Percentiles rank a stretch among this genome's conserved stretches.
Evolutionary conservation across 2,888 invertebrate species (phyloP).

Genomic region (Pachliopta kotzebuea): DNA sequence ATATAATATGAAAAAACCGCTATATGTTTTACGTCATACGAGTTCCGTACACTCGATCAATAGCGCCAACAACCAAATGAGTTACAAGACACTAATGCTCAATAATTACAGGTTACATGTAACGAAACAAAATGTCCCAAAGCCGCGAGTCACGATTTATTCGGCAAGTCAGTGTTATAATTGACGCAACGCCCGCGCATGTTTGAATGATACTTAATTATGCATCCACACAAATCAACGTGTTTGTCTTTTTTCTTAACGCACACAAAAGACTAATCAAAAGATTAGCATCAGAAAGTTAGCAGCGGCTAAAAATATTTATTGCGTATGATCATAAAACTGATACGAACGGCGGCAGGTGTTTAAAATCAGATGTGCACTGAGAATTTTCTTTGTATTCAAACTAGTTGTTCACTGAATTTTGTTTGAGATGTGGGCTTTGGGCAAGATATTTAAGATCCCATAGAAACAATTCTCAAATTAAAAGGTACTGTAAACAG

Average conservation of each 20-base stretch:
- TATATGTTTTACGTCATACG: neutral
- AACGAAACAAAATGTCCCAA: conserved; percentile 25
- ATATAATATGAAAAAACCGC: neutral
- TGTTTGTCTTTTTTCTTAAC: conserved; percentile 27
- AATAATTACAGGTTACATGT: conserved; percentile 19
- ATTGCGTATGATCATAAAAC: conserved; percentile 12
- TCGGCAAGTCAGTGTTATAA: conserved; percentile 25
- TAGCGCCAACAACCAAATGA: conserved; percentile 2
- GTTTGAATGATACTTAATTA: conserved; percentile 30
- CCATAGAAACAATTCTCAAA: too few relatives aligned
- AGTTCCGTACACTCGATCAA: neutral
- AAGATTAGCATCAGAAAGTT: conserved; percentile 29
- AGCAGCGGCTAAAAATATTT: conserved; percentile 8
- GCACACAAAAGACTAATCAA: conserved; percentile 36
- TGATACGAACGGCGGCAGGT: conserved; percentile 14
- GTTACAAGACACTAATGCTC: conserved; percentile 21
- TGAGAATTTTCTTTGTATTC: conserved; percentile 1
- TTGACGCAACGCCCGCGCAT: conserved; percentile 15
- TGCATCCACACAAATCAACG: conserved; percentile 26
- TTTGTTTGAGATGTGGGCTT: too few relatives aligned
- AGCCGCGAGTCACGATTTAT: conserved; percentile 24
- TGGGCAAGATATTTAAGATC: too few relatives aligned
- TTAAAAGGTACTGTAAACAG: too few relatives aligned
- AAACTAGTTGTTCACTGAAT: too few relatives aligned
- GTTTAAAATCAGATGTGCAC: conserved; percentile 4